Percentiles rank a stretch among this genome's conserved stretches.
These are phyloP conservation scores for Drosophila neonasuta DNA, from an alignment of 2,888 invertebrate species.

Conservation along the genomic window DNA sequence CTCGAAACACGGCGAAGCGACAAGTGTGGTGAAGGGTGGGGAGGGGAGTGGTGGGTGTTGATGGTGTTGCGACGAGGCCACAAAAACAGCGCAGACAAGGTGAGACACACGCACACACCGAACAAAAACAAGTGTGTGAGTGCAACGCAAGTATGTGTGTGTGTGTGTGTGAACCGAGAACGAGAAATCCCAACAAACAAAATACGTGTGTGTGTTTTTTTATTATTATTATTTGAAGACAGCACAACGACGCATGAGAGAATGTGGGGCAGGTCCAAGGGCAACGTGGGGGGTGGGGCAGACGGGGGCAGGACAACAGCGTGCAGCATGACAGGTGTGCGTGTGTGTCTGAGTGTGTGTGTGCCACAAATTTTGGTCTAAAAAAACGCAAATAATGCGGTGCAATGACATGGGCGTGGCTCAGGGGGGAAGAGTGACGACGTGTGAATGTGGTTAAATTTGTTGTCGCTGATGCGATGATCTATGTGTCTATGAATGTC, in stretches of 20 bases:
- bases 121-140: slow-evolving; percentile 47
- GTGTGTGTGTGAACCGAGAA: slow-evolving; percentile 8
- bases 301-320: slow-evolving; percentile 10
- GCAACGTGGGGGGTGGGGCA: background rate
- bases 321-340: slow-evolving; percentile 30
- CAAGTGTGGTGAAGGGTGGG: slow-evolving; percentile 33
- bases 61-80: slow-evolving; percentile 30
- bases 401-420: slow-evolving; percentile 62
- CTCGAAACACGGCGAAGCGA: slow-evolving; percentile 44
- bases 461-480: slow-evolving; percentile 18
- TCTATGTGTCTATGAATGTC: slow-evolving; percentile 1
- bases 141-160: background rate
- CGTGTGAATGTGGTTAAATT: slow-evolving; percentile 1
- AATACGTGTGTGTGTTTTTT: slow-evolving; percentile 7
- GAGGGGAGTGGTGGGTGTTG: slow-evolving; percentile 4
- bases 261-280: slow-evolving; percentile 19
- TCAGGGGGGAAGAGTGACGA: background rate
- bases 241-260: slow-evolving; percentile 26
- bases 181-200: slow-evolving; percentile 41
- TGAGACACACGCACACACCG: slow-evolving; percentile 30
- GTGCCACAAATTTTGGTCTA: slow-evolving; percentile 44
- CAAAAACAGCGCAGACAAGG: slow-evolving; percentile 54
- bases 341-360: slow-evolving; percentile 29
- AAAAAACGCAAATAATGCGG: slow-evolving; percentile 54
- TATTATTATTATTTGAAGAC: slow-evolving; percentile 24